A percentile compares a stretch with the other conserved stretches of the same genome.
Evolutionary conservation across 1,140 invertebrate genomes (phyloP).

Genomic region (Meloidogyne floridensis): DNA sequence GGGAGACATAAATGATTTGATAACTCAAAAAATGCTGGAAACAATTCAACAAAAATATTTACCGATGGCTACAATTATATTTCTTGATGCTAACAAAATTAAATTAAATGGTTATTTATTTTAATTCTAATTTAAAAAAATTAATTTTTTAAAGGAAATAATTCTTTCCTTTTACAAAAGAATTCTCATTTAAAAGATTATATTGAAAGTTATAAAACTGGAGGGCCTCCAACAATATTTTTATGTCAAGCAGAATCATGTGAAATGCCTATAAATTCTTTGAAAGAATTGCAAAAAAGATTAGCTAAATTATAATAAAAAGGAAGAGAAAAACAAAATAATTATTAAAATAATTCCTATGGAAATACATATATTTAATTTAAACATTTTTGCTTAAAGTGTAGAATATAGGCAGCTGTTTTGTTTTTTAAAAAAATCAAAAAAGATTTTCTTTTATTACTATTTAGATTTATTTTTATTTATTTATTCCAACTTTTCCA

Average conservation of each 20-base stretch:
- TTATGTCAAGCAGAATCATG: conserved; percentile 28
- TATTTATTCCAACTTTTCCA: neutral
- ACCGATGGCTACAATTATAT: conserved; percentile 26
- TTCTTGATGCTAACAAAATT: conserved; percentile 28
- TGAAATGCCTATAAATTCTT: conserved; percentile 28
- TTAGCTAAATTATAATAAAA: conserved; percentile 13
- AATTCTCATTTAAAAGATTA: conserved; percentile 30
- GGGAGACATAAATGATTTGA: conserved; percentile 28
- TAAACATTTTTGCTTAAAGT: conserved; percentile 1
- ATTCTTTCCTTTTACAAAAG: conserved; percentile 18
- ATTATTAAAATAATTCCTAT: neutral
- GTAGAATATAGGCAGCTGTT: neutral
- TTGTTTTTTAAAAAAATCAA: neutral
- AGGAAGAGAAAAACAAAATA: neutral
- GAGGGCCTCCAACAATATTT: conserved; percentile 19
- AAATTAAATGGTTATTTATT: conserved; percentile 10
- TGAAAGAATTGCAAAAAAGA: conserved; percentile 30
- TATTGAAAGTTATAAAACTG: neutral
- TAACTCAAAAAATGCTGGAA: conserved; percentile 36
- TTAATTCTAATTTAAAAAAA: neutral
- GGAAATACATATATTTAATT: conserved; percentile 3
- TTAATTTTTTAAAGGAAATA: conserved; percentile 5
- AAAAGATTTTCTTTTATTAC: neutral
- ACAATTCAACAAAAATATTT: conserved; percentile 25
- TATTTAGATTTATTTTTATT: neutral